These are phyloP conservation scores for Nomia melanderi DNA, from an alignment of 1,140 invertebrate genomes.

Conservation along the genomic window DNA sequence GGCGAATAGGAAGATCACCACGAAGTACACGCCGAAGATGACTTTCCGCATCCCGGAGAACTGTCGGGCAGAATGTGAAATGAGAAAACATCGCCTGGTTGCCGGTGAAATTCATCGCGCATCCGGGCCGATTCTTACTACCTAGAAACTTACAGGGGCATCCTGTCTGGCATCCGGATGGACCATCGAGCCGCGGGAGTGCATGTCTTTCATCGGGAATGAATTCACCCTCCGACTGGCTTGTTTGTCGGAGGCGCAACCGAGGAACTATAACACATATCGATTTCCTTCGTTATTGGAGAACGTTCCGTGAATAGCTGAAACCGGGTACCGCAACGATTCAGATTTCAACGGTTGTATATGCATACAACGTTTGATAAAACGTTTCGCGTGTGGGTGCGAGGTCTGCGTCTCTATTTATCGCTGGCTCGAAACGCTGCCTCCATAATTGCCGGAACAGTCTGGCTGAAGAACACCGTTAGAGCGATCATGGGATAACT, in stretches of 20 bases:
- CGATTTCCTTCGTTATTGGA: slow-evolving; percentile 3
- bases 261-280: slow-evolving; percentile 84
- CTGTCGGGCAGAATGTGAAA: slow-evolving; percentile 80
- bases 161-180: slow-evolving; percentile 87
- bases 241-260: slow-evolving; percentile 87
- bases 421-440: no score
- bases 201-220: slow-evolving; percentile 92
- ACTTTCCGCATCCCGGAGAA: slow-evolving; percentile 87
- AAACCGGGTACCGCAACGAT: neutral
- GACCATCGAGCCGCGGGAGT: slow-evolving; percentile 81
- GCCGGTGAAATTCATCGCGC: neutral
- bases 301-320: neutral
- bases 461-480: no score
- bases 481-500: no score
- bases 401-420: no score
- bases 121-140: slow-evolving; percentile 20
- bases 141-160: slow-evolving; percentile 85
- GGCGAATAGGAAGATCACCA: slow-evolving; percentile 85
- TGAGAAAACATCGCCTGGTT: neutral
- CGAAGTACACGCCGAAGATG: slow-evolving; percentile 87
- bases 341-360: neutral
- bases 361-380: neutral
- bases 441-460: no score
- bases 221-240: slow-evolving; percentile 87
- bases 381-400: no score